Percentiles rank a stretch among this genome's conserved stretches.
Evolutionary conservation across 2,797 vertebrate genomes (phyloP).

Genomic region (Buceros bicornis): DNA sequence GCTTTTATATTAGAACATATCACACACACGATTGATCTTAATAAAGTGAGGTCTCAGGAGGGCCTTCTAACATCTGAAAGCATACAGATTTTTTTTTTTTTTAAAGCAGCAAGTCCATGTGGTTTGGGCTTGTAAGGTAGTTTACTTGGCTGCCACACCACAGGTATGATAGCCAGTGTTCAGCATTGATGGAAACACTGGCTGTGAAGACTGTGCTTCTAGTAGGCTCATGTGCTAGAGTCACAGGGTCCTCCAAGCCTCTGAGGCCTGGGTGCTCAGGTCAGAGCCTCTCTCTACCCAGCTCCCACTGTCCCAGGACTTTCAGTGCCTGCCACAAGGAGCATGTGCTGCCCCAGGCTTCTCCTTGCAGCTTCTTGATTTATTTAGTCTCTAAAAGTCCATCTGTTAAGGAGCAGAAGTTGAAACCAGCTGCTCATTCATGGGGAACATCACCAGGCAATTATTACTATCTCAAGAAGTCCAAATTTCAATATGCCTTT

Average conservation of each 20-base stretch:
- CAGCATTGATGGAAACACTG: neutral
- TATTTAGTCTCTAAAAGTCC: neutral
- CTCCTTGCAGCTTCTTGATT: neutral
- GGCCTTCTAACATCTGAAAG: neutral
- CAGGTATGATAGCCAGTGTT: fast-evolving
- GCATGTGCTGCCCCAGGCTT: neutral
- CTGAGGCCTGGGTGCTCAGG: neutral
- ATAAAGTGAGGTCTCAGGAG: neutral
- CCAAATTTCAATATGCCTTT: neutral
- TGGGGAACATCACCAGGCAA: neutral
- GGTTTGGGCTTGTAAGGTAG: neutral
- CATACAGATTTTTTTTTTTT: neutral
- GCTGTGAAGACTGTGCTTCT: neutral
- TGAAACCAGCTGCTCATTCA: neutral
- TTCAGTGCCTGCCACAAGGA: neutral
- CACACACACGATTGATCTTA: neutral
- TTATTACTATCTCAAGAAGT: neutral
- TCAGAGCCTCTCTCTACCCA: neutral
- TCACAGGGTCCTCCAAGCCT: neutral
- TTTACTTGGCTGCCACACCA: fast-evolving
- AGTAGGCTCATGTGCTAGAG: neutral
- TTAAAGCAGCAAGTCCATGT: neutral
- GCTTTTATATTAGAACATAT: neutral
- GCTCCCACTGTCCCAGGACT: neutral
- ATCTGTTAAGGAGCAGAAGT: neutral